Evolutionary conservation across 2,113 vertebrate genomes (phyloP), one percentile per base, ranked within the genome.

Genomic region (Theropithecus gelada): DNA sequence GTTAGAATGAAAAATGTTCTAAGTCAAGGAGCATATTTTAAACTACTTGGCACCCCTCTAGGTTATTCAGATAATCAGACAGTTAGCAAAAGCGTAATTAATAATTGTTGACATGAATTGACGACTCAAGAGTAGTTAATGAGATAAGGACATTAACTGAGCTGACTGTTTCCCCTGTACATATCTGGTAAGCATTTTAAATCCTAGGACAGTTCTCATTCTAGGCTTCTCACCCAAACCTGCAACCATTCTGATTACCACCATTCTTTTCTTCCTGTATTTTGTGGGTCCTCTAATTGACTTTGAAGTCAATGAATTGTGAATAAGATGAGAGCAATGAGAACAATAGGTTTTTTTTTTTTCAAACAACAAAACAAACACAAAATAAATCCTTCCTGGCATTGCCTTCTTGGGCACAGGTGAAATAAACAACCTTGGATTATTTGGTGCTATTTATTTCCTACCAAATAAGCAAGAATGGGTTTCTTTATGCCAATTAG

Each of bases 381-480:
- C 92, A 95, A 87, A 94, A 87, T 50, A 79, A 96, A 86, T 89
- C 27, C 25, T 79, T 78, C 45, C 50, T 88, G 73, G 55, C 40
- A 57, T 52, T 88, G 50, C 23, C 23, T 88, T 84, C 57, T 9
- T 12, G 40, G 27, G 23, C n/a, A 84, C 57, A 85, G 32, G 79
- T 84, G 30, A 94, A 96, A 95, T 83, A 79, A 97, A 87, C 17
- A 85, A 72, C 18, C 27, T 84, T 83, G 52, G 70, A 57, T 90
- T 92, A 84, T 94, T 83, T 11, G 52, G 30, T 87, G 59, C 43
- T 91, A 35, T 88, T 93, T 85, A 93, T 89, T 92, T 87, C 61
- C 55, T 80, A 89, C 30, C 30, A 86, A 97, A 84, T 50, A 75
- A 90, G 13, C 40, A 73, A 93, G 57, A 38, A 48, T 90, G 55